Percentiles rank a stretch among this genome's conserved stretches.
phyloP scores from a whole-genome alignment of 2,888 invertebrate species.

The Sericinus montela region DNA sequence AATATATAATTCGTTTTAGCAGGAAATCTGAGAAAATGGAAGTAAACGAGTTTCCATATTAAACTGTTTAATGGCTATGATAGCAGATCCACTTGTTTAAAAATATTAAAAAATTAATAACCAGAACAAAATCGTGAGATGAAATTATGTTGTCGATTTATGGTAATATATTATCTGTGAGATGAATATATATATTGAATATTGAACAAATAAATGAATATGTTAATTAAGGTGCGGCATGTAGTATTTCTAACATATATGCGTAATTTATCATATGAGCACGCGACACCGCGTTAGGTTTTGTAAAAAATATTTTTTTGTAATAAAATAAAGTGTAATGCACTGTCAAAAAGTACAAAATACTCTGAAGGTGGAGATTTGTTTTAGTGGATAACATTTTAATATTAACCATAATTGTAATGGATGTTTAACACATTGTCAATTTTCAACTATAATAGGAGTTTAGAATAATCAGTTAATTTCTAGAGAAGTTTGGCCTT shows the following conservation, averaged over 20 bases:
- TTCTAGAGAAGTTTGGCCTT: too few relatives aligned
- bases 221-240: background rate
- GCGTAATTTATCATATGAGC: background rate
- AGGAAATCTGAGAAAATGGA: too few relatives aligned
- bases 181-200: background rate
- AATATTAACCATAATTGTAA: background rate
- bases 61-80: too few relatives aligned
- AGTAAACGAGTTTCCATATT: too few relatives aligned
- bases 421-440: background rate
- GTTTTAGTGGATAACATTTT: background rate
- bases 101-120: too few relatives aligned
- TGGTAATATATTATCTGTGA: too few relatives aligned
- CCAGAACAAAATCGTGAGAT: too few relatives aligned
- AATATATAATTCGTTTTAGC: too few relatives aligned
- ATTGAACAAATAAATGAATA: background rate
- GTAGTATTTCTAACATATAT: background rate
- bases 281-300: background rate
- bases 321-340: background rate
- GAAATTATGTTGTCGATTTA: too few relatives aligned
- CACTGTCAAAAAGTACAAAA: background rate
- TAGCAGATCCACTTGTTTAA: too few relatives aligned
- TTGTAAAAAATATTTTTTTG: background rate
- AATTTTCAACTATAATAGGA: background rate
- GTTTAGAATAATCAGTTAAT: too few relatives aligned
- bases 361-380: background rate